These are phyloP conservation scores for Adelosebastes latens DNA, from an alignment of 2,797 vertebrate genomes.

Conservation along the genomic window DNA sequence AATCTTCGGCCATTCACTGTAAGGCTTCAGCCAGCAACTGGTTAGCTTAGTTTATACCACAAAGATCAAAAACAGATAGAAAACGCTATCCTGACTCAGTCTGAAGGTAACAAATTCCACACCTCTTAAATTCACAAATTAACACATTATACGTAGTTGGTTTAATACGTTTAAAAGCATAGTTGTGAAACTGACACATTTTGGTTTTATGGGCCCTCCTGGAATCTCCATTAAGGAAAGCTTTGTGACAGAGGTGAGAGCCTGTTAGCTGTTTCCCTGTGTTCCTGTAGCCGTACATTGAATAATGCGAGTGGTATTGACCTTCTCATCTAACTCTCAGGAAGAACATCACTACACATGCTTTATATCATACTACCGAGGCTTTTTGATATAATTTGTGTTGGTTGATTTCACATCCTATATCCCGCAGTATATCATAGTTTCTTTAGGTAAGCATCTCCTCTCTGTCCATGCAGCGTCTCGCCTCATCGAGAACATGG, in stretches of 20 bases:
- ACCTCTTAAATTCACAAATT: background rate
- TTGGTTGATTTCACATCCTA: background rate
- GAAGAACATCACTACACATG: background rate
- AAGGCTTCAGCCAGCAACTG: background rate
- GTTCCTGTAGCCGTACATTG: background rate
- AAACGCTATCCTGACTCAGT: background rate
- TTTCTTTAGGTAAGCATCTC: background rate
- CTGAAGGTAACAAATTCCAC: background rate
- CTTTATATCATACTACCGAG: background rate
- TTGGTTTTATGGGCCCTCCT: no score
- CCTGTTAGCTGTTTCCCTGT: background rate
- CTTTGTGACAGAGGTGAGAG: background rate
- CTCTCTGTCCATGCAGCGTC: slow-evolving; percentile 82
- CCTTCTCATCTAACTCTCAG: background rate
- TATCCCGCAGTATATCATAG: background rate
- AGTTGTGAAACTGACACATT: background rate
- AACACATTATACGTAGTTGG: background rate
- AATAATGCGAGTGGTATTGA: background rate
- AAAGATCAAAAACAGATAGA: background rate
- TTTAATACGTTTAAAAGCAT: background rate
- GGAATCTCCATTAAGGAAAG: background rate
- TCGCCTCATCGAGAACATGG: slow-evolving; percentile 95
- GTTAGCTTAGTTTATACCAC: background rate
- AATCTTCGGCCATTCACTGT: background rate
- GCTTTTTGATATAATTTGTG: background rate